phyloP scores from a whole-genome alignment of 2,888 invertebrate genomes.

The Pollenia labialis region DNA sequence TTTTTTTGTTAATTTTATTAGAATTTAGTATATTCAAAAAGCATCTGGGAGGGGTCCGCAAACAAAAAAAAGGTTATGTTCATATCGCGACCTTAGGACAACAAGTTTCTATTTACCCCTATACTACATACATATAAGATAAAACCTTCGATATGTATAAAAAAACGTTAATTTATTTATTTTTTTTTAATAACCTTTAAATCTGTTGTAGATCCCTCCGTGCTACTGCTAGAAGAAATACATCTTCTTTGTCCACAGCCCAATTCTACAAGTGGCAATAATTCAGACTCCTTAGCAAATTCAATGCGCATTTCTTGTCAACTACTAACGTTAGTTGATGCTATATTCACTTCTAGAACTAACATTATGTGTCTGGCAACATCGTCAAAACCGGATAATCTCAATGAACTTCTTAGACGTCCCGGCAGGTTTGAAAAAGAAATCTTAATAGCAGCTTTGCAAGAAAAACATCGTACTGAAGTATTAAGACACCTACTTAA shows the following conservation, averaged over 20 bases:
- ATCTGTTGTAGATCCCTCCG: conserved; percentile 79
- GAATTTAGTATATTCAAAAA: too few species aligned
- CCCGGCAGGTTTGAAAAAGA: conserved; percentile 86
- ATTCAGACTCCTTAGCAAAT: conserved; percentile 79
- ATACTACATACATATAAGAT: too few species aligned
- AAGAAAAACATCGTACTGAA: conserved; percentile 82
- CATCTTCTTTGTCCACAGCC: conserved; percentile 84
- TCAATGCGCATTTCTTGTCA: conserved; percentile 84
- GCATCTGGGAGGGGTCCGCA: too few species aligned
- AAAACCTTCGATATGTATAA: too few species aligned
- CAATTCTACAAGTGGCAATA: conserved; percentile 60
- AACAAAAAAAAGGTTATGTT: too few species aligned
- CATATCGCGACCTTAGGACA: too few species aligned
- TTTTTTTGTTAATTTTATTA: too few species aligned
- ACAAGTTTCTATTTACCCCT: too few species aligned
- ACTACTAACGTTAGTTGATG: conserved; percentile 85
- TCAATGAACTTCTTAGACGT: conserved; percentile 85
- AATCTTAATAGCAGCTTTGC: conserved; percentile 85
- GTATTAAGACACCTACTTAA: conserved; percentile 82
- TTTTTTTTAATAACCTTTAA: too few species aligned
- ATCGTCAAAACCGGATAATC: conserved; percentile 84
- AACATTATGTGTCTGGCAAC: conserved; percentile 85
- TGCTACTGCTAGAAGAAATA: conserved; percentile 84
- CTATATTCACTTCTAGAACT: conserved; percentile 77
- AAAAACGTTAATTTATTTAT: too few species aligned